Evolutionary conservation across 1,140 invertebrate species (phyloP).

Genomic region (Idris sp.): DNA sequence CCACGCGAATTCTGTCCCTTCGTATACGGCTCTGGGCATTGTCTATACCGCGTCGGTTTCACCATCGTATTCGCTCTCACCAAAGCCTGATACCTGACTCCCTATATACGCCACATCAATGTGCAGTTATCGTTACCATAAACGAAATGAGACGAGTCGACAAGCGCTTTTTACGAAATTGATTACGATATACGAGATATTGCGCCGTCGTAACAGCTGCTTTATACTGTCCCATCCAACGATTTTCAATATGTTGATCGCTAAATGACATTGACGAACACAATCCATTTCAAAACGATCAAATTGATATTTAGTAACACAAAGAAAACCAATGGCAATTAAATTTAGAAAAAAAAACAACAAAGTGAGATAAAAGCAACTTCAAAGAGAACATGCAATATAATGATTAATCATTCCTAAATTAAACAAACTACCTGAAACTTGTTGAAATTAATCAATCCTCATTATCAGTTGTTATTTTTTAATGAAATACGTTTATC

Average conservation of each 20-base stretch:
- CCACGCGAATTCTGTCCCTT: conserved; percentile 28
- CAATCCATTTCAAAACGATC: conserved; percentile 6
- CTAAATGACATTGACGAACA: conserved; percentile 10
- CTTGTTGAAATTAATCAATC: no score
- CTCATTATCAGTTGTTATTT: no score
- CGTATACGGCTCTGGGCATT: conserved; percentile 26
- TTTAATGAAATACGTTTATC: no score
- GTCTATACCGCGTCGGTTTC: conserved; percentile 31
- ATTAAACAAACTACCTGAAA: no score
- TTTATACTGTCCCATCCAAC: conserved; percentile 4
- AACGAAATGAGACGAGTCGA: conserved; percentile 54
- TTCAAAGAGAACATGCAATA: no score
- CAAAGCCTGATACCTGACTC: conserved; percentile 40
- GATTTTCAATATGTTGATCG: conserved; percentile 35
- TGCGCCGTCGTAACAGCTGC: conserved; percentile 15
- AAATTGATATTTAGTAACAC: no score
- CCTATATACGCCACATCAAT: conserved; percentile 40
- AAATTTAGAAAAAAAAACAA: no score
- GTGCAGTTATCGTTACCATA: conserved; percentile 58
- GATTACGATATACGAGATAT: conserved; percentile 41
- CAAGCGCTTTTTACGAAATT: conserved; percentile 47
- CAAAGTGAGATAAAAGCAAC: no score
- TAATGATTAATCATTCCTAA: no score
- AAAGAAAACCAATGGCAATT: no score
- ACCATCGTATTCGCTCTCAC: conserved; percentile 18